A percentile compares a stretch with the other conserved stretches of the same genome.
phyloP scores from a whole-genome alignment of 1,140 invertebrate species.

The Spodoptera frugiperda region DNA sequence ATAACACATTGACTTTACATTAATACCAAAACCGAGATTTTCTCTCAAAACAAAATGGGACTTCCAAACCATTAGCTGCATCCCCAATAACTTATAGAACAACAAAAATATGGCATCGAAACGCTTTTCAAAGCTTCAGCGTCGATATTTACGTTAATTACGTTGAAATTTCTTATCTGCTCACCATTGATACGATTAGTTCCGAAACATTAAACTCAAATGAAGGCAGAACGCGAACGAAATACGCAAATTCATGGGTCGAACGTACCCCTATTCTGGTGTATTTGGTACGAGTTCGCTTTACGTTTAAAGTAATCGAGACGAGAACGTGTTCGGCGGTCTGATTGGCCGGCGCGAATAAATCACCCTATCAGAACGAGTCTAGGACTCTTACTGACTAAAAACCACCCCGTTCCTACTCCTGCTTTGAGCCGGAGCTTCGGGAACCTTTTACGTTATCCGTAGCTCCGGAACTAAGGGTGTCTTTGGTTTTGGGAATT shows the following conservation, averaged over 20 bases:
- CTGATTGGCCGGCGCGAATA: too few relatives aligned
- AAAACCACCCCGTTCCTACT: too few relatives aligned
- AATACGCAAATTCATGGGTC: constrained; percentile 44
- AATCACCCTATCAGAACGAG: too few relatives aligned
- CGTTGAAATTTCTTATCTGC: constrained; percentile 54
- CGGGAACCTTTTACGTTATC: too few relatives aligned
- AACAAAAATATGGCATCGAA: constrained; percentile 45
- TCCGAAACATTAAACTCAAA: constrained; percentile 55
- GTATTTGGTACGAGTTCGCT: too few relatives aligned
- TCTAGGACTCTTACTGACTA: too few relatives aligned
- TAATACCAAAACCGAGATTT: neutral
- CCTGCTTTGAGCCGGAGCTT: too few relatives aligned
- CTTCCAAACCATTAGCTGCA: constrained; percentile 25
- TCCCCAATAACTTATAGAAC: constrained; percentile 30
- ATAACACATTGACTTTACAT: neutral
- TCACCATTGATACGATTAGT: constrained; percentile 59
- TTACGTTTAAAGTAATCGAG: too few relatives aligned
- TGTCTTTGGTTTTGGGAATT: too few relatives aligned
- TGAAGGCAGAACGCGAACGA: constrained; percentile 48
- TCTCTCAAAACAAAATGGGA: neutral
- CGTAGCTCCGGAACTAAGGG: too few relatives aligned
- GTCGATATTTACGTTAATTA: constrained; percentile 56
- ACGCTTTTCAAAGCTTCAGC: constrained; percentile 44
- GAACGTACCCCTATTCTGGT: too few relatives aligned
- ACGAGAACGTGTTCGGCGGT: too few relatives aligned